Evolutionary conservation across 2,797 vertebrate species (phyloP), one percentile per base, ranked within the genome.

Genomic region (Danio kyathit): DNA sequence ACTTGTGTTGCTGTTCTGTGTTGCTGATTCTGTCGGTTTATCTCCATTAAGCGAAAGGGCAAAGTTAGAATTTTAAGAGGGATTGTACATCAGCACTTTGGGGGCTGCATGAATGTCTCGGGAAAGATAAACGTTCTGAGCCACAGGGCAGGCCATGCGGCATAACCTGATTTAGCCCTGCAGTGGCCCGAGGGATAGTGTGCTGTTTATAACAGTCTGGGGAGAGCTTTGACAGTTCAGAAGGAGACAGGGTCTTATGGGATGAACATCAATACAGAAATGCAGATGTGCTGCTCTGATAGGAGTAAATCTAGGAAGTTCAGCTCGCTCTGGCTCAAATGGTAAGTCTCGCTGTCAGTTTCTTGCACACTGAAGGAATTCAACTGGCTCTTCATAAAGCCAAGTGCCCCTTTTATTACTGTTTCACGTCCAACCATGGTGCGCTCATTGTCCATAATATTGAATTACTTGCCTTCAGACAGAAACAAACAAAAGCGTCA

Each of bases 161-260:
- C 21, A 40, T 54, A 54, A 57, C 21, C 80, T 82, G 52, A 77
- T 72, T 72, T 72, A 49, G 41, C 19, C 29, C 10, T 60, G 74
- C 21, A 46, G 49, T 29, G 54, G 40, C 46, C 19, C 0, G n/a
- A 65, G 57, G 7, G 17, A 76, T 21, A 9, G 13, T 49, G 43
- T 48, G 56, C 66, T 65, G 66, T 49, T 82, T 61, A 56, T 56
- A 57, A 74, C 17, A 52, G 51, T 64, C 74, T 48, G 41, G 40
- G 61, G 67, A 67, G 29, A 74, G 54, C 14, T 83, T 52, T 46
- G 57, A 63, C 43, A 57, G 7, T 44, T 43, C 14, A 57, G 12
- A 79, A 66, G 44, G 56, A 29, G 17, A 72, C 5, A 54, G 41
- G 7, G 43, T n/a, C 40, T 59, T 52, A 52, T 21, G 60, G 3